Evolutionary conservation across 2,113 vertebrate genomes (phyloP).

Genomic region (Pachyramphus minor): DNA sequence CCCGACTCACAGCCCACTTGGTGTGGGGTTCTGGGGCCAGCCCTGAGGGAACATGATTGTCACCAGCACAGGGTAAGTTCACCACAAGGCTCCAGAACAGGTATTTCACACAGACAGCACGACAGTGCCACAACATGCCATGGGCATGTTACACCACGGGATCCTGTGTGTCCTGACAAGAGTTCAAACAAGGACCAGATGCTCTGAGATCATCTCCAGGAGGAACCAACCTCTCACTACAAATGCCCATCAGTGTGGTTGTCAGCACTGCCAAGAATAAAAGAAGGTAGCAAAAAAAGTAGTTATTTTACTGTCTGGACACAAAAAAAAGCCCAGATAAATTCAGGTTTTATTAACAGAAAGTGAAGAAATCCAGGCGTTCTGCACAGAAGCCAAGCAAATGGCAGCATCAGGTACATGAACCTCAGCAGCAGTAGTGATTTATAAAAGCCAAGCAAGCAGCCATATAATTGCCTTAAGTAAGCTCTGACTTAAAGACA

Average conservation of each 20-base stretch:
- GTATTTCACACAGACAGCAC: background rate
- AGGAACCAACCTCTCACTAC: background rate
- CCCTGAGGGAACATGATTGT: background rate
- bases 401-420: background rate
- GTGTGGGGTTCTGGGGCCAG: background rate
- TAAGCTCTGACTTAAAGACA: slow-evolving; percentile 7
- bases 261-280: background rate
- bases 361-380: background rate
- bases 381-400: background rate
- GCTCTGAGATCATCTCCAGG: background rate
- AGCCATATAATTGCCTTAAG: slow-evolving; percentile 16
- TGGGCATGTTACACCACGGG: background rate
- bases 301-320: background rate
- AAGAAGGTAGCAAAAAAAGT: background rate
- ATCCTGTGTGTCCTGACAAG: background rate
- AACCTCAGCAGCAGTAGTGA: background rate
- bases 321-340: background rate
- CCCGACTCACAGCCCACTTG: background rate
- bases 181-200: background rate
- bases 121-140: background rate
- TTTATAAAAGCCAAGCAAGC: background rate
- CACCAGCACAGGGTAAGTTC: background rate
- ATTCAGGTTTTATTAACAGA: background rate
- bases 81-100: background rate
- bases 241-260: background rate